Percentiles rank a stretch among this genome's conserved stretches.
phyloP scores from a whole-genome alignment of 2,888 invertebrate genomes.

The Bimastos eiseni region DNA sequence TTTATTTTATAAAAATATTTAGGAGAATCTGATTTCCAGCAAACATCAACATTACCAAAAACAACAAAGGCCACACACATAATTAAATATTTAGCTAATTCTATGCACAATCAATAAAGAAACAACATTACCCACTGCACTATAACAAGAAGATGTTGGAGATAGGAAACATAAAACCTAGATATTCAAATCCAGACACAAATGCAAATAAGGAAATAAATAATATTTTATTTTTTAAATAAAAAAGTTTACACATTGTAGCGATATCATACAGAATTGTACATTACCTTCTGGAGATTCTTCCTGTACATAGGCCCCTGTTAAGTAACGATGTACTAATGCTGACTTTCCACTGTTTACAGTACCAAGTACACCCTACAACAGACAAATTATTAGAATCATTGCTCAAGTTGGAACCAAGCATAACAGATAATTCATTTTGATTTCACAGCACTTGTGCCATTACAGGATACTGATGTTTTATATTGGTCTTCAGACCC shows the following conservation, averaged over 20 bases:
- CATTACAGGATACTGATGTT: neutral
- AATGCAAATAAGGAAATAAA: no score
- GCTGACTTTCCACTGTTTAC: constrained; percentile 95
- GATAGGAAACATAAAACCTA: no score
- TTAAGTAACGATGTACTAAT: constrained; percentile 94
- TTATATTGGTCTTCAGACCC: neutral
- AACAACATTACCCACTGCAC: neutral
- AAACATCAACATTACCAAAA: neutral
- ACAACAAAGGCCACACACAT: neutral
- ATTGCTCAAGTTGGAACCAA: neutral
- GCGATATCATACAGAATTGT: neutral
- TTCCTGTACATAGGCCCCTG: constrained; percentile 95
- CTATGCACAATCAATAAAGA: neutral
- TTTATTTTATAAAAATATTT: neutral
- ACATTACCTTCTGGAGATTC: constrained; percentile 86
- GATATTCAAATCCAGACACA: no score
- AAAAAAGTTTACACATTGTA: neutral
- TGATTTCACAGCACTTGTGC: neutral
- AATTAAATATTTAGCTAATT: neutral
- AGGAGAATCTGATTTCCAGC: neutral
- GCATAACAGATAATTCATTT: neutral
- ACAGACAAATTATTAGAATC: neutral
- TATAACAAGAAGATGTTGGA: no score
- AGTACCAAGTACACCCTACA: constrained; percentile 86
- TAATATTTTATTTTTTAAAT: no score